Evolutionary conservation across 1,140 invertebrate species (phyloP), one percentile per base, ranked within the genome.

Genomic region (Streblospio benedicti): DNA sequence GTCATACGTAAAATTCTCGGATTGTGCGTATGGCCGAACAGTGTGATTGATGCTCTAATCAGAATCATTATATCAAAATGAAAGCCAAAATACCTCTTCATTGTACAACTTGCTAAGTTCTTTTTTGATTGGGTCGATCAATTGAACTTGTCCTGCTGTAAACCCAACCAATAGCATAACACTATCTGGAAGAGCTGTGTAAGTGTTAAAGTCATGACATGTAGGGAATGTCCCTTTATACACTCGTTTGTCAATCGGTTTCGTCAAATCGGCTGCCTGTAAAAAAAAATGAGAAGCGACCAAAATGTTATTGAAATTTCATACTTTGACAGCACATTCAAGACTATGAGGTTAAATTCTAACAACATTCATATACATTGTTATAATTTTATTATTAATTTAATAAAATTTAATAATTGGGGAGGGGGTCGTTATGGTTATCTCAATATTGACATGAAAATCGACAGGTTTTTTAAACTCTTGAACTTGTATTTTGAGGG

Each of bases 191-290:
- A 86, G 87, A 53, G 90, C 87, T 57, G 88, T 87, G 58, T 86
- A 83, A 61, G 85, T 83, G 82, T 97, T 98, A 76, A 98, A 97
- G 82, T 98, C 94, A 81, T 99, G 96, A 79, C 94, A 98, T 27
- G 95, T 98, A 52, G 95, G 95, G 81, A 92, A 96, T 64, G 93
- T 97, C 70, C 93, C 93, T 82, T 99, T 98, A 77, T 99, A 99
- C 68, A 95, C 85, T 76, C 96, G 89, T 76, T 97, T 98, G 76
- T 98, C 95, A 62, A 97, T 85, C 44, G 93, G 93, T 79, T 95
- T 95, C 62, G 87, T 91, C 72, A 97, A 83, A 83, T 97, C 93
- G 67, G 90, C 87, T 71, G 91, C 90, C 88, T 91, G 76, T 18
- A 74, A 68, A 32, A 57, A 50, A 56, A 59, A 71, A 76, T n/a